These are phyloP conservation scores for Narcine bancroftii DNA, from an alignment of 2,113 vertebrate species.

Conservation along the genomic window DNA sequence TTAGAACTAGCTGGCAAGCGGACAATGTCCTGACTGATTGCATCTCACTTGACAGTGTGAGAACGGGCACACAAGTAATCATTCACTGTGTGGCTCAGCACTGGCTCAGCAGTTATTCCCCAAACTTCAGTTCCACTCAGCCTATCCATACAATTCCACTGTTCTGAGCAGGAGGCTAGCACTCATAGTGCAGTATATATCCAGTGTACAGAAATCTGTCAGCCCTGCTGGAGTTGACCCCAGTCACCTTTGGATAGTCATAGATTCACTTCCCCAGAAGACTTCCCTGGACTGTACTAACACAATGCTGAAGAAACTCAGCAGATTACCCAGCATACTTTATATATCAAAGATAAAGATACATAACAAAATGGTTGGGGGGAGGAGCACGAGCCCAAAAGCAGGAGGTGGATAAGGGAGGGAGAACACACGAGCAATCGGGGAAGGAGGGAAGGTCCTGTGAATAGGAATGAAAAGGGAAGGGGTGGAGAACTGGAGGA, in stretches of 20 bases:
- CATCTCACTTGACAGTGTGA: background rate
- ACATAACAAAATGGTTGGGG: no score
- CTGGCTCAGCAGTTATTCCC: background rate
- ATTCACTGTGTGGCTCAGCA: background rate
- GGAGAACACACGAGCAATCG: no score
- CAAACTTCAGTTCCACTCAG: background rate
- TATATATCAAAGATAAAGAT: no score
- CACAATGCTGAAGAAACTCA: no score
- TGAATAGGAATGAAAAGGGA: no score
- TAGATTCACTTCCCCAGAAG: background rate
- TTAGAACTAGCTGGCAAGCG: background rate
- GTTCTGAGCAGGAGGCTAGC: background rate
- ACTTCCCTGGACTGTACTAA: no score
- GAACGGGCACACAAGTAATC: background rate
- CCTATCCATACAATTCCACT: background rate
- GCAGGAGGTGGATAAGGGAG: no score
- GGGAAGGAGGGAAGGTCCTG: no score
- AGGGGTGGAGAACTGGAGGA: no score
- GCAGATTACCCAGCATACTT: no score
- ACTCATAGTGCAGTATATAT: background rate
- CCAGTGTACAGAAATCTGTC: background rate
- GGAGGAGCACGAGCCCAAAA: no score
- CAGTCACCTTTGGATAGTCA: background rate
- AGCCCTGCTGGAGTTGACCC: background rate
- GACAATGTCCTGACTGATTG: background rate